Percentiles rank a stretch among this genome's conserved stretches.
phyloP scores from a whole-genome alignment of 1,140 invertebrate genomes.

The Ditylenchus dipsaci region DNA sequence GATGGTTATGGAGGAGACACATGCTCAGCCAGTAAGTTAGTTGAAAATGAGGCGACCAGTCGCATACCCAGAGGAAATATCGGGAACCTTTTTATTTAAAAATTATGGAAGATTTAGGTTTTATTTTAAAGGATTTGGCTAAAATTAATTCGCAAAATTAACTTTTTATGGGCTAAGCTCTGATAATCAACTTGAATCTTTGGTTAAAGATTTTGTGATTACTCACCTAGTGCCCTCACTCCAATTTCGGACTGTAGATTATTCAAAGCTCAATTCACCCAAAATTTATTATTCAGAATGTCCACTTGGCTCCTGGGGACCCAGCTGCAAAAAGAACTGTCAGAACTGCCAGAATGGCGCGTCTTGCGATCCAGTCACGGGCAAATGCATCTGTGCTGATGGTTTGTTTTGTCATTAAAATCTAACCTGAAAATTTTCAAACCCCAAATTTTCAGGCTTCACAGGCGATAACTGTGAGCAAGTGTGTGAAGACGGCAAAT shows the following conservation, averaged over 20 bases:
- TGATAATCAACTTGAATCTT: no score
- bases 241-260: no score
- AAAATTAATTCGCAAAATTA: no score
- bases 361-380: slow-evolving; percentile 73
- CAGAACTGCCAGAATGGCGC: slow-evolving; percentile 34
- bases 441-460: slow-evolving; percentile 66
- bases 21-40: slow-evolving; percentile 62
- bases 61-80: no score
- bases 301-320: slow-evolving; percentile 38
- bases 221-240: no score
- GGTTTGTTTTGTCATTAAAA: slow-evolving; percentile 59
- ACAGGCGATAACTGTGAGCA: slow-evolving; percentile 68
- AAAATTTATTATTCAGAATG: slow-evolving; percentile 34
- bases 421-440: neutral
- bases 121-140: no score
- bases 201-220: no score
- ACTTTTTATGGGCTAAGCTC: no score
- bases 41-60: no score
- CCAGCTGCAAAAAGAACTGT: slow-evolving; percentile 36
- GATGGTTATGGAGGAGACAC: slow-evolving; percentile 78
- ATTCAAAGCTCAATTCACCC: no score
- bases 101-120: no score
- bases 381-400: slow-evolving; percentile 74
- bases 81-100: no score
- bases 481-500: slow-evolving; percentile 73